Evolutionary conservation across 2,888 invertebrate genomes (phyloP), one percentile per base, ranked within the genome.

Genomic region (Pycnomerus fuliginosus): DNA sequence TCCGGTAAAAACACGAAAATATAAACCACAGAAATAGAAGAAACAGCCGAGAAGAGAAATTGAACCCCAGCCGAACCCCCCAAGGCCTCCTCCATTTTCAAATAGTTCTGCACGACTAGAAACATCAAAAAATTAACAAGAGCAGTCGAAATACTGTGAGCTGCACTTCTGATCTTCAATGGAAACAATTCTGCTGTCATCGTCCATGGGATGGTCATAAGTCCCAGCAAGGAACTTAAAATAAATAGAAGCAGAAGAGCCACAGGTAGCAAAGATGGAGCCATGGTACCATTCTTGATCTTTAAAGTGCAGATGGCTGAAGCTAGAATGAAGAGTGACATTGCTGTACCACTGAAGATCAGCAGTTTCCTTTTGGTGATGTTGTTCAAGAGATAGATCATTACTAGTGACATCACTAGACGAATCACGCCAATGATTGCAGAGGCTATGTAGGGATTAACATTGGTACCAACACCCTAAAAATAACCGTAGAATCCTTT

Each of bases 141-240:
- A 11, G 75, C 74, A 53, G 76, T 76, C 17, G 75, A 70, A 34
- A 78, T 67, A 4, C 78, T 76, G 48, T 79, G 78, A 0, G 77
- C 78, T 12, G 78, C 62, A 3, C 78, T 77, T 5, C 79, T 71
- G 24, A 79, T 78, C 42, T 78, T 76, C 1, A 76, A 68, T 0
- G 79, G 79, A 55, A 77, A 79, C 7, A 80, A 62, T 65, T 79
- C 79, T 0, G 79, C 79, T 0, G 78, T 78, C 77, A 80, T 77
- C 10, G 78, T 79, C 79, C 79, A 80, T 1, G 79, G 79, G 12
- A 80, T 77, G 2, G 76, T 76, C 23, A 79, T 62, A 52, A 79
- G 65, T 1, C 79, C 79, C 16, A 79, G 69, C 75, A 79, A 78
- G 3, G 77, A 77, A 1, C 76, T 70, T 37, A 76, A 74, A 1